Evolutionary conservation across 2,888 invertebrate species (phyloP), one percentile per base, ranked within the genome.

Genomic region (Aphelenchoides bicaudatus): DNA sequence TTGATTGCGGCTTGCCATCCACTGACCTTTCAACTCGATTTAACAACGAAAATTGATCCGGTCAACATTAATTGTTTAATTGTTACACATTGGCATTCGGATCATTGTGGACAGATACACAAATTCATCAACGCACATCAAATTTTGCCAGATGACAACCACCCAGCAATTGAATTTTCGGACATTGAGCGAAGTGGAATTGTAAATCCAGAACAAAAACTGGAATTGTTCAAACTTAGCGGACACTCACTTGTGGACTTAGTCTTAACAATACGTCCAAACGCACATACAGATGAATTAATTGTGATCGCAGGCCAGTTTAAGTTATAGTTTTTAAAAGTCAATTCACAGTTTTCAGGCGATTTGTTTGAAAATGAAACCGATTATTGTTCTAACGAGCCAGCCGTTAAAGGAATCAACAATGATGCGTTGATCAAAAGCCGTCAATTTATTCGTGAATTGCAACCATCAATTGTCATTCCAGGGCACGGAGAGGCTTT

Each of bases 401-500:
- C 16, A 10, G 21, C 34, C 23, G 16, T 19, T 48, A 51, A 51
- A 16, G 21, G 25, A 8, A 10, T 21, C 2, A 37, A 50, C 23
- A 8, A 8, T 19, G 21, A 43, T 10, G 25, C 16, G 23, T 21
- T 43, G 10, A 8, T 8, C 10, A 25, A 43, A 6, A 19, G 16
- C 43, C 43, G 43, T 6, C 43, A 43, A n/a, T 25, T 19, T 21
- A 34, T 34, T 16, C 39, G 59, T 10, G 58, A n/a, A 6, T 23
- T 60, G 5, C 25, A 34, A 5, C 29, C 61, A 25, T 29, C 30
- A 21, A 31, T 57, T 30, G 25, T 57, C 46, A 23, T 57, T 19
- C 58, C 58, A n/a, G 58, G 58, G 1, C 58, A 57, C 46, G 57
- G 39, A 6, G 25, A 28, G 8, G 59, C 58, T 21, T 57, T 57